Evolutionary conservation across 2,113 vertebrate genomes (phyloP).

Genomic region (Melanostigma gelatinosum): DNA sequence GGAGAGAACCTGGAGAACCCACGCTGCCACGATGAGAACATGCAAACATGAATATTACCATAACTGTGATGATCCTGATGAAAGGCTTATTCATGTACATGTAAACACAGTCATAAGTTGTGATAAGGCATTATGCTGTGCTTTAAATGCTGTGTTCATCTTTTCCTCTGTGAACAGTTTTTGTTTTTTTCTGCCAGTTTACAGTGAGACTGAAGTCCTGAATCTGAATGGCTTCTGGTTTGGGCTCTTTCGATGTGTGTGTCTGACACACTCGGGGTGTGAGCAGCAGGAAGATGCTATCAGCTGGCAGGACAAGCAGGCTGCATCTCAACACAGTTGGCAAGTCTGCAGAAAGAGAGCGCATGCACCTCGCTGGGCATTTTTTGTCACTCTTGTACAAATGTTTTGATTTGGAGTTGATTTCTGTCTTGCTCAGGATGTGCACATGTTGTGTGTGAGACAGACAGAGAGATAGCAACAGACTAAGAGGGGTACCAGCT

Average conservation of each 20-base stretch:
- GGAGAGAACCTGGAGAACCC: too few relatives aligned
- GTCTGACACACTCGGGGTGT: background rate
- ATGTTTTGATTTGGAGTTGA: slow-evolving; percentile 60
- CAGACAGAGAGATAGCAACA: slow-evolving; percentile 25
- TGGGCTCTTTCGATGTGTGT: background rate
- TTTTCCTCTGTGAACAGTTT: background rate
- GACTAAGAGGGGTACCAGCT: slow-evolving; percentile 36
- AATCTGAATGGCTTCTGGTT: background rate
- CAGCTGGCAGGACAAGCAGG: slow-evolving; percentile 19
- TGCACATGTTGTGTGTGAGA: slow-evolving; percentile 11
- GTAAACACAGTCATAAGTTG: background rate
- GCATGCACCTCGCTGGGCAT: background rate
- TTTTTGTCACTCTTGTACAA: slow-evolving; percentile 31
- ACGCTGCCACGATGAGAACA: too few relatives aligned
- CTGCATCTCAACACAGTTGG: background rate
- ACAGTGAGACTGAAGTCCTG: background rate
- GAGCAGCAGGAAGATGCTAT: slow-evolving; percentile 42
- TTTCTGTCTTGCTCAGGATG: slow-evolving; percentile 35
- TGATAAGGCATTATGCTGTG: background rate
- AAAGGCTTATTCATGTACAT: background rate
- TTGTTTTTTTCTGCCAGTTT: background rate
- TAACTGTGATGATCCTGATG: background rate
- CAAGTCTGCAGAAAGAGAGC: background rate
- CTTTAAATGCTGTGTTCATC: background rate
- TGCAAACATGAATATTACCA: background rate